Evolutionary conservation across 1,140 invertebrate species (phyloP).

Genomic region (Palaemon carinicauda): DNA sequence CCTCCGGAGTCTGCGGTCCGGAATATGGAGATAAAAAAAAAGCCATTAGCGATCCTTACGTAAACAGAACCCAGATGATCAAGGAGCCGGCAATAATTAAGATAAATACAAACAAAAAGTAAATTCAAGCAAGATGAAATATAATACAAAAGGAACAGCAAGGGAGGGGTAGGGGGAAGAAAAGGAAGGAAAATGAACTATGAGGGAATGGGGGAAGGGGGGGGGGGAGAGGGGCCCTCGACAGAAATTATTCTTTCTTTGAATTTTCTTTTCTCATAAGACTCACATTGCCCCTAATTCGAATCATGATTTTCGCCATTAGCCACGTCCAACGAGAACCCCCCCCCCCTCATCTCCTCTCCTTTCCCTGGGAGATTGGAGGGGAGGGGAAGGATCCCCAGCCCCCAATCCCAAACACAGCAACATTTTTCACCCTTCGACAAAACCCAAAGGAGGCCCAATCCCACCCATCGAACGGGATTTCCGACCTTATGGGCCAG

Average conservation of each 20-base stretch:
- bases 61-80: too few relatives aligned
- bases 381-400: too few relatives aligned
- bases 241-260: not conserved
- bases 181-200: not conserved
- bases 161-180: not conserved
- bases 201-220: not conserved
- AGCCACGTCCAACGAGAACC: not conserved
- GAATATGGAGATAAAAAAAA: too few relatives aligned
- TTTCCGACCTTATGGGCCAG: constrained; percentile 10
- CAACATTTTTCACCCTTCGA: constrained; percentile 16
- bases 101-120: not conserved
- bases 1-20: too few relatives aligned
- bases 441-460: not conserved
- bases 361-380: too few relatives aligned
- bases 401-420: not conserved
- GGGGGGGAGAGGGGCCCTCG: not conserved
- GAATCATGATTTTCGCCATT: constrained; percentile 53
- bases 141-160: not conserved
- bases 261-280: constrained; percentile 1
- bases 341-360: constrained; percentile 4
- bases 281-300: constrained; percentile 42
- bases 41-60: too few relatives aligned
- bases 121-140: too few relatives aligned
- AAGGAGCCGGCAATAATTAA: too few relatives aligned
- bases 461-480: not conserved